A percentile compares a stretch with the other conserved stretches of the same genome.
Conservation (phyloP, 1,140 invertebrate species). For the Lepeophtheirus salmonis region DNA sequence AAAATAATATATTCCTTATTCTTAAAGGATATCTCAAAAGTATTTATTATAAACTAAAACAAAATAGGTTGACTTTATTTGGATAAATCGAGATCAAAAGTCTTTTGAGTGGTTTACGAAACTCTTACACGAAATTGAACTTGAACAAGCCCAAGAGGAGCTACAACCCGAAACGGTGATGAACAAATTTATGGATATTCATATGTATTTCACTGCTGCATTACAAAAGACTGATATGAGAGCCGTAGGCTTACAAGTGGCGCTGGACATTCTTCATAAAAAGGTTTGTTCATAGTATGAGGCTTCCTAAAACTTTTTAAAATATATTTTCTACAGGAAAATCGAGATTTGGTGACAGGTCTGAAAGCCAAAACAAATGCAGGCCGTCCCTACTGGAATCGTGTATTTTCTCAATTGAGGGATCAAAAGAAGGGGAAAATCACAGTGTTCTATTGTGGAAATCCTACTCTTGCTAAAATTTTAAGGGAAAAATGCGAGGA, state of each 20-base stretch:
- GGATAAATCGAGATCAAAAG: conserved; percentile 84
- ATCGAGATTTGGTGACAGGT: conserved; percentile 74
- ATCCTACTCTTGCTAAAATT: conserved; percentile 24
- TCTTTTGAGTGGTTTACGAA: conserved; percentile 95
- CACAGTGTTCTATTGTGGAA: conserved; percentile 31
- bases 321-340: conserved; percentile 38
- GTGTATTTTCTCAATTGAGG: conserved; percentile 28
- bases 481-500: conserved; percentile 23
- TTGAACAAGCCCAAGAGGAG: conserved; percentile 58
- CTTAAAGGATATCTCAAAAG: too few species aligned
- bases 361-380: conserved; percentile 76
- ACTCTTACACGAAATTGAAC: conserved; percentile 68
- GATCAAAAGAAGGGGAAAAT: conserved; percentile 26
- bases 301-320: neutral
- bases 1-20: too few species aligned
- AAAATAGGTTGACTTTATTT: conserved; percentile 92
- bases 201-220: conserved; percentile 89
- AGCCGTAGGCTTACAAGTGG: conserved; percentile 70
- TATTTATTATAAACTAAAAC: too few species aligned
- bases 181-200: conserved; percentile 64
- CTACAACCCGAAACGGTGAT: conserved; percentile 26
- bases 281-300: conserved; percentile 37
- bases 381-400: conserved; percentile 81
- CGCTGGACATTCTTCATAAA: conserved; percentile 68
- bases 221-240: conserved; percentile 77